A percentile compares a stretch with the other conserved stretches of the same genome.
Conservation (phyloP, 1,140 invertebrate genomes). For the Atopsyche davidsoni region DNA sequence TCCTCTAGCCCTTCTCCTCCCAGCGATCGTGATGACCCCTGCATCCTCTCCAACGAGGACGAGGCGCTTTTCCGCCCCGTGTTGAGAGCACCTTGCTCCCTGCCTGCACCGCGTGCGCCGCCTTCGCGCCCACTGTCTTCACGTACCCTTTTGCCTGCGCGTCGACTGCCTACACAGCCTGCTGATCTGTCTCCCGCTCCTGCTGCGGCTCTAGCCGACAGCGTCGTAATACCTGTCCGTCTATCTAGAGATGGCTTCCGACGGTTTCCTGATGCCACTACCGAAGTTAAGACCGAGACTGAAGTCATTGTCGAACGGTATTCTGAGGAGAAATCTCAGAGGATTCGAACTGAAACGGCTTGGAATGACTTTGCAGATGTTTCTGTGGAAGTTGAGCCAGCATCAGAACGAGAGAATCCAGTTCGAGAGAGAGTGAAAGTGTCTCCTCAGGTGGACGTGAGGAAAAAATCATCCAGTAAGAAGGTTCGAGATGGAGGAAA, state of each 20-base stretch:
- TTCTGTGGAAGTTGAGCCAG: too few relatives aligned
- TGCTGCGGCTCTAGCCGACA: constrained; percentile 19
- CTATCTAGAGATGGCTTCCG: constrained; percentile 19
- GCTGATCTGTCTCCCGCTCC: constrained; percentile 20
- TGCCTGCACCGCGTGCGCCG: constrained; percentile 29
- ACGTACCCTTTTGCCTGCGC: constrained; percentile 40
- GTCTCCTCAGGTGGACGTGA: too few relatives aligned
- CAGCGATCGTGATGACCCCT: constrained; percentile 46
- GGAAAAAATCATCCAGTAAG: too few relatives aligned
- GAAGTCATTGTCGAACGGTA: constrained; percentile 8
- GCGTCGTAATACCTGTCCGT: constrained; percentile 40
- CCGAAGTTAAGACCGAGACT: constrained; percentile 7
- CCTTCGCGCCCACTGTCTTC: constrained; percentile 35
- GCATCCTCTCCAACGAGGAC: constrained; percentile 57
- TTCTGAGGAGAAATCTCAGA: not conserved
- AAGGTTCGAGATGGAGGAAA: too few relatives aligned
- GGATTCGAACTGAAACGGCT: too few relatives aligned
- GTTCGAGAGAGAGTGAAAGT: too few relatives aligned
- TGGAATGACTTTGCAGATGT: too few relatives aligned
- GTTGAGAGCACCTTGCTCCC: constrained; percentile 40
- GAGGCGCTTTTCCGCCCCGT: constrained; percentile 57
- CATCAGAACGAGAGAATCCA: too few relatives aligned
- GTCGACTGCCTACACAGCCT: constrained; percentile 27
- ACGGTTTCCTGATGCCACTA: constrained; percentile 6
- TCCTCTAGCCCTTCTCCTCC: constrained; percentile 41